phyloP scores from a whole-genome alignment of 2,113 vertebrate species.

The Gavialis gangeticus region DNA sequence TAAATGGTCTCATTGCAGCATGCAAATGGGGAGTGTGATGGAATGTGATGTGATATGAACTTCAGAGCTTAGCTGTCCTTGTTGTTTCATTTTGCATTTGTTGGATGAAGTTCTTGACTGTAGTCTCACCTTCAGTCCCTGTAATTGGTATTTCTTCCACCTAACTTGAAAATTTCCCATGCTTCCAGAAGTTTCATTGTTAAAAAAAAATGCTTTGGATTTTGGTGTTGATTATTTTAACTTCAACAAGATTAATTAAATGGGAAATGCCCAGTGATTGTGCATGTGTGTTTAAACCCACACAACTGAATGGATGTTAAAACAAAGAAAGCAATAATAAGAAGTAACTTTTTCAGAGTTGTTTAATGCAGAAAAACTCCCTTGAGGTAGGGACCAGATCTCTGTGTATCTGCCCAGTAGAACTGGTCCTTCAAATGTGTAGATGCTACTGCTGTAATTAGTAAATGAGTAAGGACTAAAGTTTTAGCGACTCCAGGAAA shows the following conservation, averaged over 20 bases:
- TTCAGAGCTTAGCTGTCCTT: not conserved
- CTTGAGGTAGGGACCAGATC: not conserved
- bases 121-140: not conserved
- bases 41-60: not conserved
- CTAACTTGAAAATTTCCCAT: not conserved
- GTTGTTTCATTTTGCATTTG: rapidly evolving
- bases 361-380: not conserved
- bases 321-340: not conserved
- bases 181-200: not conserved
- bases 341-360: not conserved
- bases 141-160: not conserved
- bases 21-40: not conserved
- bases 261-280: not conserved
- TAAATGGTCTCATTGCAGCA: not conserved
- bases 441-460: not conserved
- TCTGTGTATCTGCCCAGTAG: not conserved
- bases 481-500: not conserved
- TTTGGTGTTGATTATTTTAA: too few species aligned
- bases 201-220: not conserved
- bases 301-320: not conserved
- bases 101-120: not conserved
- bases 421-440: not conserved
- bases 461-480: not conserved
- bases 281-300: not conserved
- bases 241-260: not conserved